Percentiles rank a stretch among this genome's conserved stretches.
Conservation (phyloP, 2,113 vertebrate genomes). For the Bufo bufo region DNA sequence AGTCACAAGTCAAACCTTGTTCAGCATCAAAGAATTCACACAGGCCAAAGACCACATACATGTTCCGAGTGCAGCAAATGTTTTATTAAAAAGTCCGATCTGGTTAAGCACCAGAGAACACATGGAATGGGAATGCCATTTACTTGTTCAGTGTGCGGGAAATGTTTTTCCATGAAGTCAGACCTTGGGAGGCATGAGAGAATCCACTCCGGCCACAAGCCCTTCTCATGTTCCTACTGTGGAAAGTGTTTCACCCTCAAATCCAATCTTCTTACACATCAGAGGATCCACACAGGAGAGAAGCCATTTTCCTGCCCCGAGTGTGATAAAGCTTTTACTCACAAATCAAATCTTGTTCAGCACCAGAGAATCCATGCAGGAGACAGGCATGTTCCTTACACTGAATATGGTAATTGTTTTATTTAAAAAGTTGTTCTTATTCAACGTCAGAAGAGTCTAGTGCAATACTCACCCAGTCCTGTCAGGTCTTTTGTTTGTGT, state of each 20-base stretch:
- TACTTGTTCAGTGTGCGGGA: slow-evolving; percentile 37
- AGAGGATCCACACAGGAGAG: slow-evolving; percentile 7
- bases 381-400: not conserved
- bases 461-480: no score
- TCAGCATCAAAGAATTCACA: slow-evolving; percentile 29
- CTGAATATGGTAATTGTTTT: not conserved
- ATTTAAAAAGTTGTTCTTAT: not conserved
- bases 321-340: not conserved
- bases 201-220: slow-evolving; percentile 63
- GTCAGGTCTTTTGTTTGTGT: no score
- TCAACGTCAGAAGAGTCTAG: no score
- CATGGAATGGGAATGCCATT: slow-evolving; percentile 2
- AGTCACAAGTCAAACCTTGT: slow-evolving; percentile 15
- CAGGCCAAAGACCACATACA: not conserved
- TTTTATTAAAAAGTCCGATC: not conserved
- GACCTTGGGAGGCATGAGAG: slow-evolving; percentile 63
- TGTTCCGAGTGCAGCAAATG: not conserved
- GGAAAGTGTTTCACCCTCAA: slow-evolving; percentile 60
- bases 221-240: slow-evolving; percentile 63
- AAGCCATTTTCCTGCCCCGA: not conserved
- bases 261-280: slow-evolving; percentile 2
- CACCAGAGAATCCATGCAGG: slow-evolving; percentile 45
- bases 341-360: slow-evolving; percentile 31
- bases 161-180: slow-evolving; percentile 22
- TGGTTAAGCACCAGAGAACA: not conserved